Evolutionary conservation across 2,888 invertebrate genomes (phyloP).

Genomic region (Rhagonycha fulva): DNA sequence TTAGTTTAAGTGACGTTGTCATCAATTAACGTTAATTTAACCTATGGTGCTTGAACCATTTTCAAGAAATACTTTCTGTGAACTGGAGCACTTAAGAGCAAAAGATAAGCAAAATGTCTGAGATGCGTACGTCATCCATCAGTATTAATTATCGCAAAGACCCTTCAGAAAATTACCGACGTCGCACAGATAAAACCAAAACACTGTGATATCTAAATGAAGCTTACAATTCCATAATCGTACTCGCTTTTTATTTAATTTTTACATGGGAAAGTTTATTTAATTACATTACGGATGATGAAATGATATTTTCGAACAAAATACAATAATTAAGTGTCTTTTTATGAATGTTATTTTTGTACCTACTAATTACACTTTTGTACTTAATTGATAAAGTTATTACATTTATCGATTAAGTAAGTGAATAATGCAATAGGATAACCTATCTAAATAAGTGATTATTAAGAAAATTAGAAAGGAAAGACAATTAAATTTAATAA

Average conservation of each 20-base stretch:
- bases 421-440: background rate
- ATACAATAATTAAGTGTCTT: background rate
- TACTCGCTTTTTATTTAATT: background rate
- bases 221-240: background rate
- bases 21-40: constrained; percentile 27
- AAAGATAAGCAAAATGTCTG: constrained; percentile 31
- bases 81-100: constrained; percentile 19
- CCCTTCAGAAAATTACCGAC: constrained; percentile 14
- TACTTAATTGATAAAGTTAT: background rate
- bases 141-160: constrained; percentile 32
- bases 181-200: constrained; percentile 11
- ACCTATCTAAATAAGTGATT: background rate
- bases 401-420: background rate
- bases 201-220: background rate
- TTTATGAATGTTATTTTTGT: background rate
- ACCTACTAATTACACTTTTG: background rate
- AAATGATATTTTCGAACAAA: background rate
- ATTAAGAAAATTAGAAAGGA: background rate
- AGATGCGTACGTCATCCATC: constrained; percentile 34
- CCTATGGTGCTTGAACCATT: constrained; percentile 17
- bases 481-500: background rate
- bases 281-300: background rate
- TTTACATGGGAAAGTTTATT: background rate
- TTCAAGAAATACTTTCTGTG: constrained; percentile 20
- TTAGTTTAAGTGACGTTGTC: constrained; percentile 20